Conservation (phyloP, 2,797 vertebrate genomes). For the Typhlichthys subterraneus region DNA sequence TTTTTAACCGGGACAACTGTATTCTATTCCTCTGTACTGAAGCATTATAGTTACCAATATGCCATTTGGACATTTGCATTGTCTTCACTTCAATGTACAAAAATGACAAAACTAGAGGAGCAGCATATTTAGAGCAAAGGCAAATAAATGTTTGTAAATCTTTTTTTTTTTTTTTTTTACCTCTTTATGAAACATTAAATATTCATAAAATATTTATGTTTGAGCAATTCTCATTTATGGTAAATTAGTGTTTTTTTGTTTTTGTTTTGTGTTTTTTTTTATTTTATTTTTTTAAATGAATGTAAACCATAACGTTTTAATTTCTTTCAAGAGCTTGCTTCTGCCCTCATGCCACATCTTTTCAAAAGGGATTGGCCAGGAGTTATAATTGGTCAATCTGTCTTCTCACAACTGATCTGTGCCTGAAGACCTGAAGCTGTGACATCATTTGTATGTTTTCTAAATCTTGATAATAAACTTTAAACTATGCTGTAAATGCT, state of each 20-base stretch:
- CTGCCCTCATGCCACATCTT: constrained; percentile 47
- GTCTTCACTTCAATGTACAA: no score
- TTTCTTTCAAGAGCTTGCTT: constrained; percentile 56
- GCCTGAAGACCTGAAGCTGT: constrained; percentile 88
- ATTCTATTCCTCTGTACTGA: constrained; percentile 30
- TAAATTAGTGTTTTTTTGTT: constrained; percentile 26
- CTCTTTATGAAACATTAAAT: no score
- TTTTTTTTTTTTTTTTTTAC: no score
- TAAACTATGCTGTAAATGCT: constrained; percentile 59
- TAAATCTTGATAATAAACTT: constrained; percentile 84
- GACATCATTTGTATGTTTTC: constrained; percentile 85
- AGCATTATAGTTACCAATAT: constrained; percentile 31
- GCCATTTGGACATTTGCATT: constrained; percentile 12
- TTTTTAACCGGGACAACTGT: constrained; percentile 40
- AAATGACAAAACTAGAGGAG: no score
- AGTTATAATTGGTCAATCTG: constrained; percentile 63
- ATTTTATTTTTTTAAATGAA: no score
- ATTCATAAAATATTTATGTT: no score
- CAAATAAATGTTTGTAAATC: no score
- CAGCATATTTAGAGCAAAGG: no score
- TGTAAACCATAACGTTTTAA: constrained; percentile 76
- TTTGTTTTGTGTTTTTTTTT: no score
- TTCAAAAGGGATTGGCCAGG: constrained; percentile 66
- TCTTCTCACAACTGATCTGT: constrained; percentile 76
- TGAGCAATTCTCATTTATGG: constrained; percentile 16